phyloP scores from a whole-genome alignment of 2,797 vertebrate genomes.

The Eurystomus glaucurus region DNA sequence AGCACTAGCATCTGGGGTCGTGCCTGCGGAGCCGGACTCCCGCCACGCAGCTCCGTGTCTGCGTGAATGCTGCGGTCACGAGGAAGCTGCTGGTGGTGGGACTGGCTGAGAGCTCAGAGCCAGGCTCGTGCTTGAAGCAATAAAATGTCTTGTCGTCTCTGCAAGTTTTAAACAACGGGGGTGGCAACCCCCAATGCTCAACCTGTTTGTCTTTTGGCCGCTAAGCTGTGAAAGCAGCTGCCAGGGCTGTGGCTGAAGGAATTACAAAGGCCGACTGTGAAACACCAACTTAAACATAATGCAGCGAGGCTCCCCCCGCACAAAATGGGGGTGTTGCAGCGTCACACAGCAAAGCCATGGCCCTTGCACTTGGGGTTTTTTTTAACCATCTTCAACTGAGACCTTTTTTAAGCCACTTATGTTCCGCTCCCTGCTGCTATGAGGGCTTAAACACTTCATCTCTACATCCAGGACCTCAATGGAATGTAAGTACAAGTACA shows the following conservation, averaged over 20 bases:
- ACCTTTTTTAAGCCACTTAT: not conserved
- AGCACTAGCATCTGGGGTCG: not conserved
- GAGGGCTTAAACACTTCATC: not conserved
- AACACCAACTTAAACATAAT: not conserved
- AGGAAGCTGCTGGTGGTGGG: not conserved
- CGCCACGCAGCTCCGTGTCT: not conserved
- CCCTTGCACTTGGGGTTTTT: not conserved
- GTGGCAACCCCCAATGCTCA: not conserved
- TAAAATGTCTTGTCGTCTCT: not conserved
- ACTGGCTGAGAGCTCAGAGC: not conserved
- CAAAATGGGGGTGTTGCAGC: not conserved
- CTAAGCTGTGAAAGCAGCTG: not conserved
- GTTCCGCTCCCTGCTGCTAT: not conserved
- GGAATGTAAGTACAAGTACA: not conserved
- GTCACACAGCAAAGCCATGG: not conserved
- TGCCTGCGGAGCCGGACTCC: not conserved
- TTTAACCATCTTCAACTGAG: not conserved
- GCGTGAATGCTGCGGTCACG: rapidly evolving
- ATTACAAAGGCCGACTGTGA: not conserved
- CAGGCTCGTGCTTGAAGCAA: not conserved
- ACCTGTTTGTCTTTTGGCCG: not conserved
- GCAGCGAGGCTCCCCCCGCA: rapidly evolving
- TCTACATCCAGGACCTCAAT: not conserved
- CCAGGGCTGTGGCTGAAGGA: not conserved
- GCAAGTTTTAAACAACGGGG: not conserved